These are phyloP conservation scores for Solenopsis fugax DNA, from an alignment of 1,140 invertebrate species.

Conservation along the genomic window DNA sequence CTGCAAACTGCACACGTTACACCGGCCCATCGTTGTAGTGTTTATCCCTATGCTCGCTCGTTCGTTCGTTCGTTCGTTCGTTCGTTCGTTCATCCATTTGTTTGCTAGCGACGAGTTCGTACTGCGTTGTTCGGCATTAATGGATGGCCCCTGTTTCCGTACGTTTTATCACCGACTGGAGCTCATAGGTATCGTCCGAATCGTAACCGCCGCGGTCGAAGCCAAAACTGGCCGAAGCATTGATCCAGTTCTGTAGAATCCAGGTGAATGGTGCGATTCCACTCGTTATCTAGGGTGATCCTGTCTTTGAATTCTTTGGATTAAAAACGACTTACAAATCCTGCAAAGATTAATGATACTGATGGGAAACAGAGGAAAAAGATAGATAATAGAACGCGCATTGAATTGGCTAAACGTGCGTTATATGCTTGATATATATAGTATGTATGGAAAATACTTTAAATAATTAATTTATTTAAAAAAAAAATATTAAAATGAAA, in stretches of 20 bases:
- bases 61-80: slow-evolving; percentile 34
- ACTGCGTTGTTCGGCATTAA: slow-evolving; percentile 65
- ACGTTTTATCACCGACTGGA: slow-evolving; percentile 62
- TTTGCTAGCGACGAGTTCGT: slow-evolving; percentile 55
- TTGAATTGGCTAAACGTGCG: neutral
- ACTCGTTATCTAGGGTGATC: slow-evolving; percentile 29
- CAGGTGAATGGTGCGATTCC: slow-evolving; percentile 30
- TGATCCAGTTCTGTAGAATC: slow-evolving; percentile 58
- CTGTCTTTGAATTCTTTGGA: slow-evolving; percentile 36
- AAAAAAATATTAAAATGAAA: neutral
- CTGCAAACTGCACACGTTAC: slow-evolving; percentile 25
- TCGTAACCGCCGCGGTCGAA: slow-evolving; percentile 8
- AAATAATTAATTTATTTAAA: neutral
- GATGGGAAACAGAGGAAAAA: neutral
- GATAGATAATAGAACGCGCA: neutral
- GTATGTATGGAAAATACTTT: neutral
- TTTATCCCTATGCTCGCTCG: slow-evolving; percentile 39
- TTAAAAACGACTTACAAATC: slow-evolving; percentile 41
- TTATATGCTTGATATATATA: neutral
- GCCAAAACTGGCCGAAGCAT: slow-evolving; percentile 51
- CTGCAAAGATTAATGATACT: slow-evolving; percentile 23
- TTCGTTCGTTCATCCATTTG: slow-evolving; percentile 58
- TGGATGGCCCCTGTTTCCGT: slow-evolving; percentile 71
- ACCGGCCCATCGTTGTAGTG: slow-evolving; percentile 10
- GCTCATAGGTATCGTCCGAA: slow-evolving; percentile 52